phyloP scores from a whole-genome alignment of 2,888 invertebrate genomes.

The Hypomecis punctinalis region DNA sequence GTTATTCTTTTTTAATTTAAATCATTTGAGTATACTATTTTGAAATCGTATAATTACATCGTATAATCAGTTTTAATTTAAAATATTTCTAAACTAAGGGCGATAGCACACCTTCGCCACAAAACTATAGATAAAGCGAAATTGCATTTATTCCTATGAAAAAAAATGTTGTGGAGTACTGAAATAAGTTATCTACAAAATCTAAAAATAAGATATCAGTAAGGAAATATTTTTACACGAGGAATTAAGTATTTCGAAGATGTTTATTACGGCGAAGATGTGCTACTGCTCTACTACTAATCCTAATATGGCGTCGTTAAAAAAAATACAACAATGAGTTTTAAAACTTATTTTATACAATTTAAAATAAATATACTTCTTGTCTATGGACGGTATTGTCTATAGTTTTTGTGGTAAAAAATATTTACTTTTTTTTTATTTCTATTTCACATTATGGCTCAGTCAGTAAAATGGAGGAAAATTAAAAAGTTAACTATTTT shows the following conservation, averaged over 20 bases:
- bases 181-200: too few relatives aligned
- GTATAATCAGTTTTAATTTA: slow-evolving; percentile 60
- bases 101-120: background rate
- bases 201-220: too few relatives aligned
- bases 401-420: slow-evolving; percentile 70
- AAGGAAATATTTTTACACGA: too few relatives aligned
- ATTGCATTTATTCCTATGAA: too few relatives aligned
- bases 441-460: slow-evolving; percentile 65
- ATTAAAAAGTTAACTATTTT: slow-evolving; percentile 28
- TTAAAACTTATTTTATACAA: slow-evolving; percentile 53
- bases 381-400: slow-evolving; percentile 81
- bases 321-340: slow-evolving; percentile 67
- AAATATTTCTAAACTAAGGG: background rate
- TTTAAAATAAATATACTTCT: slow-evolving; percentile 76
- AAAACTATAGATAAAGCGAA: background rate
- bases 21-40: slow-evolving; percentile 57
- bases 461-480: slow-evolving; percentile 43
- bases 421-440: slow-evolving; percentile 67
- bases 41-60: slow-evolving; percentile 71
- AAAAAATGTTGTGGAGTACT: background rate
- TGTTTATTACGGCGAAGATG: background rate
- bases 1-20: slow-evolving; percentile 41
- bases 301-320: slow-evolving; percentile 76
- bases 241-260: too few relatives aligned
- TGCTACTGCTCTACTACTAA: slow-evolving; percentile 42